phyloP scores from a whole-genome alignment of 2,797 vertebrate species.

The Pseudomugil tenellus region DNA sequence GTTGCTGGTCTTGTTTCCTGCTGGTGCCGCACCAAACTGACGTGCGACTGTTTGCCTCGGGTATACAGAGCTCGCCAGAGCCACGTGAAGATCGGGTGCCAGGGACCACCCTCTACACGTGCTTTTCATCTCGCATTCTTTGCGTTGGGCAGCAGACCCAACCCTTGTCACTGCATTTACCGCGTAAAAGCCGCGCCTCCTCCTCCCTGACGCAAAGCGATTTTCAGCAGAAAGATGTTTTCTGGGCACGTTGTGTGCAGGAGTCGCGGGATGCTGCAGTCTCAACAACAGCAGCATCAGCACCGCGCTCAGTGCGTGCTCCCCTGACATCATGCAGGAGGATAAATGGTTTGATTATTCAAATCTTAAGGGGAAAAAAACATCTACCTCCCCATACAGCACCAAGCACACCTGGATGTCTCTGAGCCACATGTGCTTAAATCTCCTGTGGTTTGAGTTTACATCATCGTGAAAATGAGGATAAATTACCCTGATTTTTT shows the following conservation, averaged over 20 bases:
- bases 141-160: constrained; percentile 29
- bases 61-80: constrained; percentile 60
- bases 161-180: constrained; percentile 46
- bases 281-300: constrained; percentile 53
- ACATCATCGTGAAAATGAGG: no score
- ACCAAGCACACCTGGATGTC: constrained; percentile 37
- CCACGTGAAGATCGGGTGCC: constrained; percentile 76
- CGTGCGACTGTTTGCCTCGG: constrained; percentile 26
- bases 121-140: constrained; percentile 52
- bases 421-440: constrained; percentile 1
- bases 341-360: not conserved
- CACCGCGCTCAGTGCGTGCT: constrained; percentile 61
- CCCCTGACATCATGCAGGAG: constrained; percentile 13
- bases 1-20: constrained; percentile 50
- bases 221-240: constrained; percentile 24
- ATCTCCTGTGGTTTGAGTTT: not conserved
- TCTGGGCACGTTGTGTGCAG: constrained; percentile 48
- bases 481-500: not conserved
- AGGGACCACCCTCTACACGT: constrained; percentile 81
- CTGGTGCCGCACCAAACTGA: constrained; percentile 59
- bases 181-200: constrained; percentile 28
- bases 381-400: constrained; percentile 19
- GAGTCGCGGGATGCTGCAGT: constrained; percentile 49
- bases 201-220: constrained; percentile 45
- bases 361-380: no score